Evolutionary conservation across 2,888 invertebrate genomes (phyloP), one percentile per base, ranked within the genome.

Genomic region (Zhuqinia jingwanae): DNA sequence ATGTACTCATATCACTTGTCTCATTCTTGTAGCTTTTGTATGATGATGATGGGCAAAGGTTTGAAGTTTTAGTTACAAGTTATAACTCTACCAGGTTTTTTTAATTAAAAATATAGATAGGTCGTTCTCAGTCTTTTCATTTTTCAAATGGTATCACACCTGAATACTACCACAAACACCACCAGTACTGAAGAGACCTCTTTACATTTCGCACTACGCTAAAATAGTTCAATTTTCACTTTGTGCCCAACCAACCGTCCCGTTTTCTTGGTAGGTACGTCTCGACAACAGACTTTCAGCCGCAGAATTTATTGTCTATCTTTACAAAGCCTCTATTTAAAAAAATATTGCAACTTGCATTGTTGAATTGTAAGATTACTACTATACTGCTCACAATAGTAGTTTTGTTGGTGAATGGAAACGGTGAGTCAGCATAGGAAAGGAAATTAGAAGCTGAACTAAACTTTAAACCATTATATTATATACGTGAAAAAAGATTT

Each of bases 161-260:
- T n/a, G n/a, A n/a, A n/a, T n/a, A 65, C 1, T 50, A n/a, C 36
- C 36, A 6, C 36, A 27, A 15, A 0, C 17, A 17, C 36, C 56
- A 17, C 15, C 36, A 36, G 8, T 36, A 3, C 36, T 36, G 36
- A 36, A 36, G 8, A 36, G 8, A 50, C 5, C 50, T 50, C 50
- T 10, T 0, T 68, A 0, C 63, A 30, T 68, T 42, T 20, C 10
- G 10, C 27, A 60, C 10, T 20, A 42, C 30, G 15, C 42, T 60
- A 22, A 68, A 68, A 68, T 42, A 76, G 47, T 78, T 42, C 45
- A 75, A 27, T 76, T 83, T 83, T 83, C 83, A 77, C 83, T 83
- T 83, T 76, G 76, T 68, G 77, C 17, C 65, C 76, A 83, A n/a
- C 76, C 76, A 83, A 76, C 76, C 83, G 45, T 82, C 50, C 60